These are phyloP conservation scores for Pitta sordida DNA, from an alignment of 2,113 vertebrate species.

Conservation along the genomic window DNA sequence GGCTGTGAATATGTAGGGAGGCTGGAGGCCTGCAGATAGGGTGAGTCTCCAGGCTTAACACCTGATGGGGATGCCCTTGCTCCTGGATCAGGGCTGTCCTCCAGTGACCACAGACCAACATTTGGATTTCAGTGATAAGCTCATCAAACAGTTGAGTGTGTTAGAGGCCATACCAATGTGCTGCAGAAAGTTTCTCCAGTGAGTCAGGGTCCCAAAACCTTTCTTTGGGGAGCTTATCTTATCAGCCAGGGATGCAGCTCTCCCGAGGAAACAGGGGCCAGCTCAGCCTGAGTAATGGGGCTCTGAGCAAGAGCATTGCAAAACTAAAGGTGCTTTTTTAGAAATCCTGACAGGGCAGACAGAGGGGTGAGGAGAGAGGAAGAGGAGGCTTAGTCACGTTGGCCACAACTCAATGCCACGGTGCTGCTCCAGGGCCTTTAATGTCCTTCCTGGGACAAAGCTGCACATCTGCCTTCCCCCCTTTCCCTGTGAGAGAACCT, in stretches of 20 bases:
- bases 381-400: constrained; percentile 33
- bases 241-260: constrained; percentile 38
- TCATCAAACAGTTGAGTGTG: constrained; percentile 51
- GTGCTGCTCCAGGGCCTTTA: not conserved
- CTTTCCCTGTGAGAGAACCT: constrained; percentile 16
- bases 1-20: not conserved
- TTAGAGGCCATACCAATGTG: constrained; percentile 1
- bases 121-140: constrained; percentile 41
- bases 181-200: constrained; percentile 34
- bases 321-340: constrained; percentile 44
- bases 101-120: not conserved
- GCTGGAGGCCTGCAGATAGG: not conserved
- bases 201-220: constrained; percentile 60
- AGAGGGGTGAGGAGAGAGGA: constrained; percentile 14
- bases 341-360: not conserved
- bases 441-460: not conserved
- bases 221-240: constrained; percentile 66
- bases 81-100: constrained; percentile 16
- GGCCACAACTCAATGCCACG: not conserved
- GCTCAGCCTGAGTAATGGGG: constrained; percentile 56
- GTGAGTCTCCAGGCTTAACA: not conserved
- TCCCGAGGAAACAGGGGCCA: constrained; percentile 12
- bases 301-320: constrained; percentile 42
- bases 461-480: not conserved
- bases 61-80: constrained; percentile 54